A percentile compares a stretch with the other conserved stretches of the same genome.
These are phyloP conservation scores for Dendroctonus ponderosae DNA, from an alignment of 1,140 invertebrate genomes.

Conservation along the genomic window DNA sequence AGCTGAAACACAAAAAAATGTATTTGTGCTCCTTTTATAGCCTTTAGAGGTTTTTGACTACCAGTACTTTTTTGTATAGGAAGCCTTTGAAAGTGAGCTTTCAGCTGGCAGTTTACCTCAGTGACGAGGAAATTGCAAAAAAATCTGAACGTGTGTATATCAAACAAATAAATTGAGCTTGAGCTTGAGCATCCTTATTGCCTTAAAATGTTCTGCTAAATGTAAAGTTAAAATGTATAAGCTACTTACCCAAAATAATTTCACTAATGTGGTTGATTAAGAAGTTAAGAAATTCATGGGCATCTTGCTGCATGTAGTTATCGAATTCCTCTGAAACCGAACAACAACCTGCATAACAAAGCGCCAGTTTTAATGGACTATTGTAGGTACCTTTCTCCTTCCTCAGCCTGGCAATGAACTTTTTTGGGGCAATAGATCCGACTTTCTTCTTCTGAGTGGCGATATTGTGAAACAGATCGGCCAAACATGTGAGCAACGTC, in stretches of 20 bases:
- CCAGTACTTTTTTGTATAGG: too few species aligned
- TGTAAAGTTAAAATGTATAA: too few species aligned
- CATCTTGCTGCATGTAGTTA: conserved; percentile 99
- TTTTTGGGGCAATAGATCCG: conserved; percentile 98
- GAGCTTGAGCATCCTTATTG: too few species aligned
- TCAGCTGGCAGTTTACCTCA: conserved; percentile 35
- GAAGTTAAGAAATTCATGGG: conserved; percentile 99
- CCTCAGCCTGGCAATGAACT: conserved; percentile 95
- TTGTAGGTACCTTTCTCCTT: conserved; percentile 89
- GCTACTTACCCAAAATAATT: conserved; percentile 87
- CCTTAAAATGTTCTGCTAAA: too few species aligned
- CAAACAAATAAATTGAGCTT: too few species aligned
- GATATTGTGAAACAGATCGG: conserved; percentile 98
- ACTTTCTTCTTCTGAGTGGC: conserved; percentile 99
- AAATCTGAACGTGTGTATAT: too few species aligned
- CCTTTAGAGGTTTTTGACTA: too few species aligned
- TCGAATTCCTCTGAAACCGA: conserved; percentile 91
- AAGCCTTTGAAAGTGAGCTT: too few species aligned
- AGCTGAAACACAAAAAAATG: conserved; percentile 38
- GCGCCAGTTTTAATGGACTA: background rate
- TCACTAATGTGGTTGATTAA: conserved; percentile 96
- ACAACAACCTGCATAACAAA: conserved; percentile 29
- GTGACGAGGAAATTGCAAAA: too few species aligned
- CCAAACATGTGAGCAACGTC: conserved; percentile 94
- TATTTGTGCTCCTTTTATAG: too few species aligned